Conservation (phyloP, 2,113 vertebrate genomes). For the Chamaetylas fuelleborni region DNA sequence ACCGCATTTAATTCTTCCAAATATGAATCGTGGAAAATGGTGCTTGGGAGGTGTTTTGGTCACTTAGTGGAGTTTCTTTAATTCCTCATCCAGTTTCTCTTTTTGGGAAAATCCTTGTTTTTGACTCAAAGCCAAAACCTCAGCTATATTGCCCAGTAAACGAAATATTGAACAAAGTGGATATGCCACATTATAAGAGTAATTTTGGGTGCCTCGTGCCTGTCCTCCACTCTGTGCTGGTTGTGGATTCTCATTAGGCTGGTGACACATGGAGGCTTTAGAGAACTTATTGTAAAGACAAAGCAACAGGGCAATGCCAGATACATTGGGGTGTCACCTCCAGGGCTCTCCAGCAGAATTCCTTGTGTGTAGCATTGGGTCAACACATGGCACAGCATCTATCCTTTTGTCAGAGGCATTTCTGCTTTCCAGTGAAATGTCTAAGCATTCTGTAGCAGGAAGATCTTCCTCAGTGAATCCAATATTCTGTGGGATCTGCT, state of each 20-base stretch:
- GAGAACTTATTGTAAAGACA: neutral
- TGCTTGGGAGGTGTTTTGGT: neutral
- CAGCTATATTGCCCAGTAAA: neutral
- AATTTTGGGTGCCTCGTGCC: neutral
- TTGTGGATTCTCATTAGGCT: neutral
- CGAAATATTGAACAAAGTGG: neutral
- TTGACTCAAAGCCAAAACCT: slow-evolving; percentile 13
- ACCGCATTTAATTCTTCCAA: neutral
- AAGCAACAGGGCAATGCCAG: neutral
- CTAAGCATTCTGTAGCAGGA: neutral
- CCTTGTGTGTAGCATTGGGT: neutral
- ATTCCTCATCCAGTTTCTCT: neutral
- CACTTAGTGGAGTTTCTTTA: neutral
- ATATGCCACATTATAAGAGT: too few relatives aligned
- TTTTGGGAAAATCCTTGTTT: neutral
- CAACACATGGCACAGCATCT: neutral
- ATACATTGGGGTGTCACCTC: neutral
- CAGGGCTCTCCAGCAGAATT: neutral
- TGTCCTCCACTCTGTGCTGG: neutral
- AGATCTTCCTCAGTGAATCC: neutral
- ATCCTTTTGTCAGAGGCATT: neutral
- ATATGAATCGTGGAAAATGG: slow-evolving; percentile 8
- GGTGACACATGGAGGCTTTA: neutral
- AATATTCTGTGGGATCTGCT: neutral
- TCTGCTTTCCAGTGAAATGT: neutral